These are phyloP conservation scores for Dimorphilus gyrociliatus DNA, from an alignment of 2,888 invertebrate species.

Conservation along the genomic window DNA sequence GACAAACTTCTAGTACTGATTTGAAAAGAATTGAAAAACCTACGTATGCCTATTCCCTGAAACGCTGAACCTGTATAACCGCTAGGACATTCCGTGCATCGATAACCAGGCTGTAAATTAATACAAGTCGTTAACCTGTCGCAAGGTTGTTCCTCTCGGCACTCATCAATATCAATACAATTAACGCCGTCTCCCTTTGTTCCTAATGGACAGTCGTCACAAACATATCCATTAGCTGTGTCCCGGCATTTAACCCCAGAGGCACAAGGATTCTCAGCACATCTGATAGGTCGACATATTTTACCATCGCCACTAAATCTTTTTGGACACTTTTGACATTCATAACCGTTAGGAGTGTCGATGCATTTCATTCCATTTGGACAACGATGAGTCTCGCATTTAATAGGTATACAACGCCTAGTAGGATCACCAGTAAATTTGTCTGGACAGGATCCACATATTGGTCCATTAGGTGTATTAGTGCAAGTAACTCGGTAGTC, in stretches of 20 bases:
- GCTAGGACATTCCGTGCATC: conserved; percentile 64
- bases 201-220: conserved; percentile 59
- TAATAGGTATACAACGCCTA: not conserved
- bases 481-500: too few species aligned
- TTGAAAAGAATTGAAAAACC: not conserved
- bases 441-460: conserved; percentile 1
- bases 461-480: not conserved
- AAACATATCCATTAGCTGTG: conserved; percentile 25
- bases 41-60: conserved; percentile 15
- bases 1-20: not conserved
- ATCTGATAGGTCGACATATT: conserved; percentile 39
- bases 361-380: not conserved
- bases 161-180: conserved; percentile 40
- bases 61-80: conserved; percentile 53
- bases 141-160: conserved; percentile 26
- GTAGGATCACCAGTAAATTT: not conserved
- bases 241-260: conserved; percentile 39
- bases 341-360: not conserved
- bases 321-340: not conserved
- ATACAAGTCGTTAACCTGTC: conserved; percentile 23
- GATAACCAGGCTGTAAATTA: conserved; percentile 52
- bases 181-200: conserved; percentile 56
- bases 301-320: not conserved
- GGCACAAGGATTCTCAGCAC: conserved; percentile 56
- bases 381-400: not conserved